Conservation (phyloP, 2,797 vertebrate genomes). For the Babyrousa celebensis region DNA sequence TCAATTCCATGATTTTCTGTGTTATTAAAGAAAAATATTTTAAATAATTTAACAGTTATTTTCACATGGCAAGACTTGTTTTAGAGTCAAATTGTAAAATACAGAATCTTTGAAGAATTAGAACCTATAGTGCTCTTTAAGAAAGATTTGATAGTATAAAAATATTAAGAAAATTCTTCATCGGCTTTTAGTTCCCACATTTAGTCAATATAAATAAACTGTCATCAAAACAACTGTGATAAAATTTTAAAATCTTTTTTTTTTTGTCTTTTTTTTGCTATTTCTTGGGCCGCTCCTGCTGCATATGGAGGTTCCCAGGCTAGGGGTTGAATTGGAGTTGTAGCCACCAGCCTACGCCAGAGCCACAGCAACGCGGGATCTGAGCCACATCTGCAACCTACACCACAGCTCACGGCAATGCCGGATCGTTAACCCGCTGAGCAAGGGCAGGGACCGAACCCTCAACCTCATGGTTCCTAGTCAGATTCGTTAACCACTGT, state of each 20-base stretch:
- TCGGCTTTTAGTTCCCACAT: conserved; percentile 14
- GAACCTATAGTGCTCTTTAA: neutral
- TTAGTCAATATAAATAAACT: conserved; percentile 44
- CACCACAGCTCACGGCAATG: too few species aligned
- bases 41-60: neutral
- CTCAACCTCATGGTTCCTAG: too few species aligned
- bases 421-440: too few species aligned
- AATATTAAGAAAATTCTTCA: conserved; percentile 10
- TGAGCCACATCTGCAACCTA: too few species aligned
- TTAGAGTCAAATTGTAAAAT: conserved; percentile 57
- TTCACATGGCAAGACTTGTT: neutral
- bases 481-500: too few species aligned
- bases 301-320: too few species aligned
- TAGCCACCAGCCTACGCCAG: too few species aligned
- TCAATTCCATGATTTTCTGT: conserved; percentile 5
- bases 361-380: too few species aligned
- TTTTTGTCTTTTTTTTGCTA: neutral
- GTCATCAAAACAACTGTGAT: neutral
- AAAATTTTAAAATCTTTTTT: neutral
- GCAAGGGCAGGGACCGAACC: too few species aligned
- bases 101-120: neutral
- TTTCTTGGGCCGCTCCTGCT: neutral
- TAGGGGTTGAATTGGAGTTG: too few species aligned
- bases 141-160: neutral
- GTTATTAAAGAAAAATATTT: neutral